Evolutionary conservation across 1,140 invertebrate species (phyloP).

Genomic region (Frieseomelitta varia): DNA sequence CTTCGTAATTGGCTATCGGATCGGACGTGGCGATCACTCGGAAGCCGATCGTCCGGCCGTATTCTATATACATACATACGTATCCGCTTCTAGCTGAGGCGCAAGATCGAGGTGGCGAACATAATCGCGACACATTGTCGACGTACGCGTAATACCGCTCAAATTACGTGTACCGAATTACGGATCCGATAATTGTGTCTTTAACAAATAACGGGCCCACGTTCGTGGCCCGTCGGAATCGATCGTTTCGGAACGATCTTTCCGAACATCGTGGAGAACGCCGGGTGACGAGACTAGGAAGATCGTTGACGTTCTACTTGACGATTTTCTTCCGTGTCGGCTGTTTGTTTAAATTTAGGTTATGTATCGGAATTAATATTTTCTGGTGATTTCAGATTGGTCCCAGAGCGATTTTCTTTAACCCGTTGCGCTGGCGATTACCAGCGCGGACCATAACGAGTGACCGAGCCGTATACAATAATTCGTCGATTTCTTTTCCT

Average conservation of each 20-base stretch:
- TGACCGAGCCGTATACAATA: no score
- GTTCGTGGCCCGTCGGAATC: constrained; percentile 46
- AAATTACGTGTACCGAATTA: constrained; percentile 68
- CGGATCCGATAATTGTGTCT: constrained; percentile 64
- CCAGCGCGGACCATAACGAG: no score
- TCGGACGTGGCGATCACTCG: constrained; percentile 60
- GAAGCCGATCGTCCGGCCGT: constrained; percentile 26
- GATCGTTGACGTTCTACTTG: not conserved
- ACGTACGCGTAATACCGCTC: constrained; percentile 66
- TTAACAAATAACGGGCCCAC: constrained; percentile 64
- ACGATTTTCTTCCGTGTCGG: no score
- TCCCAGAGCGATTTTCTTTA: no score
- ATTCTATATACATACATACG: not conserved
- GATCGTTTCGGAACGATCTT: constrained; percentile 53
- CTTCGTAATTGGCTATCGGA: constrained; percentile 72
- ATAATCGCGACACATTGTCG: constrained; percentile 71
- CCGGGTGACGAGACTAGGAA: not conserved
- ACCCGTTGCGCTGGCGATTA: no score
- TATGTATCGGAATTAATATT: no score
- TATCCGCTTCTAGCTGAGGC: not conserved
- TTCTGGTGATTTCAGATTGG: no score
- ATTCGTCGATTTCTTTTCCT: no score
- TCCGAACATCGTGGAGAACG: not conserved
- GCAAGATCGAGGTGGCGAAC: constrained; percentile 35
- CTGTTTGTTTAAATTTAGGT: no score